phyloP scores from a whole-genome alignment of 2,888 invertebrate species.

The Tetranychus truncatus region DNA sequence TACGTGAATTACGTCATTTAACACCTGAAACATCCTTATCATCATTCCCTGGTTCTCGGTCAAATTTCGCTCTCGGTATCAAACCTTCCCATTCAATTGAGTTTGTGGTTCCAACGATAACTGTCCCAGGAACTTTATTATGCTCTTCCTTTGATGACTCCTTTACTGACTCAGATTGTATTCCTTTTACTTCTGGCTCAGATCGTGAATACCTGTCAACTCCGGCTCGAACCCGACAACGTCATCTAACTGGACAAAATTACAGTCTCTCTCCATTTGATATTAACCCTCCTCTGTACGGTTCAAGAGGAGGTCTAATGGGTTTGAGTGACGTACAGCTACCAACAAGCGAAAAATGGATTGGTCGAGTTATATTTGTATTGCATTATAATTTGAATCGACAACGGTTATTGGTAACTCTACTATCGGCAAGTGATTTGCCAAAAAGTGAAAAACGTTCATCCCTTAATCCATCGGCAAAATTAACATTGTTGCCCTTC shows the following conservation, averaged over 20 bases:
- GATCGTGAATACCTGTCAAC: slow-evolving; percentile 10
- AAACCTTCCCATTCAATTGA: slow-evolving; percentile 24
- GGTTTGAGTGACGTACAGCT: not conserved
- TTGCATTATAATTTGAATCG: slow-evolving; percentile 22
- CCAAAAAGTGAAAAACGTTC: slow-evolving; percentile 27
- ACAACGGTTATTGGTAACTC: slow-evolving; percentile 23
- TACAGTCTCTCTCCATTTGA: not conserved
- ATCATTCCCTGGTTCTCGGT: not conserved
- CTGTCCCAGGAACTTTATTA: slow-evolving; percentile 10
- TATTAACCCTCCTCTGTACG: not conserved
- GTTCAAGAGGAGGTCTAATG: not conserved
- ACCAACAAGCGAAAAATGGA: not conserved
- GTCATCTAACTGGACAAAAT: slow-evolving; percentile 5
- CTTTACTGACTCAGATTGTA: slow-evolving; percentile 25
- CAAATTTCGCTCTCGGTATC: slow-evolving; percentile 18
- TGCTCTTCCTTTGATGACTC: slow-evolving; percentile 24
- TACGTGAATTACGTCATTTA: not conserved
- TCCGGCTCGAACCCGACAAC: not conserved
- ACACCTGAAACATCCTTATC: not conserved
- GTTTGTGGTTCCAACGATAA: slow-evolving; percentile 26
- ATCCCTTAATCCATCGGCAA: slow-evolving; percentile 31
- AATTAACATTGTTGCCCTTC: slow-evolving; percentile 32
- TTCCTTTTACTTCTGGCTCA: slow-evolving; percentile 17
- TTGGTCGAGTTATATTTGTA: slow-evolving; percentile 22
- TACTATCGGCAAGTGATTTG: slow-evolving; percentile 23